Base-by-base conservation (phyloP, 1,140 invertebrate species). In the Sarcophaga bullata region DNA sequence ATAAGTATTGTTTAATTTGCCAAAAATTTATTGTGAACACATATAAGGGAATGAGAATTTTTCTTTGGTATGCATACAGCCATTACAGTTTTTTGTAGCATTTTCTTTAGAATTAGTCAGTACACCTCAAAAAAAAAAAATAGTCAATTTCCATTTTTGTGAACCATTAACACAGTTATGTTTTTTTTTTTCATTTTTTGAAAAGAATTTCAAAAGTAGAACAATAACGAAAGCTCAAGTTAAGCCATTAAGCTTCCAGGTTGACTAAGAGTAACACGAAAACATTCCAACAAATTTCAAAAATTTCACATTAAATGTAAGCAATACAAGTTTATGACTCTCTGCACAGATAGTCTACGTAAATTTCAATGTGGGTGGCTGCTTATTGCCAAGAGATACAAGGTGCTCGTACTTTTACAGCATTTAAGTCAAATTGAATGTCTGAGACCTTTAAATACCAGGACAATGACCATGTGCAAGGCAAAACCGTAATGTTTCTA, bases 381-480 rank as follows among this genome's bases (percentile, higher is more conserved):
- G 25, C 25, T 2, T 37, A 37, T 37, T 37, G 25, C 25, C 25
- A 37, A 37, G 25, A 37, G 25, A 37, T 37, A 37, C 25, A 37
- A 2, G 25, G 25, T 37, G 1, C 25, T 37, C 13, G 48, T 76
- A 76, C 48, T 47, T 76, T 76, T 76, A 8, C 48, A 76, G 10
- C 15, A 76, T 46, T 76, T 76, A 76, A 76, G 73, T 76, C 15
- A 76, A 76, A 76, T 76, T 76, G 73, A 76, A 76, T 76, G 73
- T 11, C 47, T 47, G 6, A 47, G 19, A 48, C 73, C 48, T 48
- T 76, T 76, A 76, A 76, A 46, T 48, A 49, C 73, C 47, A 76
- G 47, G 47, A 48, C 73, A 76, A 76, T 48, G 46, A 76, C 46
- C 73, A 76, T n/a, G 5, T 19, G 17, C 46, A 49, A 15, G 46